Evolutionary conservation across 2,113 vertebrate genomes (phyloP), one percentile per base, ranked within the genome.

Genomic region (Apteryx mantelli): DNA sequence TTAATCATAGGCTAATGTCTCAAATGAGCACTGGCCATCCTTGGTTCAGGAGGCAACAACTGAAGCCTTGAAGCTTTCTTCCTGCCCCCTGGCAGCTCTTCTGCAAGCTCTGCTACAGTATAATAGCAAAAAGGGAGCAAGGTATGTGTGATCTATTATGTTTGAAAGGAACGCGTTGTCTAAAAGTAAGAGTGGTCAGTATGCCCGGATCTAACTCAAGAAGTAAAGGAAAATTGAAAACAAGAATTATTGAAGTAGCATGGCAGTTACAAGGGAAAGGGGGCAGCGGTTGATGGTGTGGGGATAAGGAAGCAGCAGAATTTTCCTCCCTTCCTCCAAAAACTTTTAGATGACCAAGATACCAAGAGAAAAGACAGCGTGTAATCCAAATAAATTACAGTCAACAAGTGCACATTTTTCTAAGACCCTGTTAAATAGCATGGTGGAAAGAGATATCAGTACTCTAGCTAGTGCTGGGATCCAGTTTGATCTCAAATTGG

Each of bases 51-150:
- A 99, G 96, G 99, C 99, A 75, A 99, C 99, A 74, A 81, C 98
- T 58, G 99, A 99, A 97, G 99, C 98, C 73, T 88, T 99, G 97
- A 99, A 99, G 93, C 97, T 99, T 94, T 98, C 97, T 79, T 96
- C 98, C 16, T 99, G 98, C 58, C 99, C 99, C 0, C 63, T 99
- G 91, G 99, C 99, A 40, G 68, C 97, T 60, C 98, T 99, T 24
- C 96, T 99, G 46, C 99, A 99, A 97, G 99, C 99, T 10, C 97
- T 99, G 85, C 97, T 99, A 30, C 99, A 99, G 76, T 99, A 98
- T 96, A 97, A 95, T 40, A 96, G 96, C 70, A 99, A 99, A 97
- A 99, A 99, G 98, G 97, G 98, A 38, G 98, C 99, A 38, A 99
- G 99, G 99, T 99, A 91, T 56, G 83, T 5, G 3, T 25, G 18